Evolutionary conservation across 1,140 invertebrate genomes (phyloP).

Genomic region (Asbolus verrucosus): DNA sequence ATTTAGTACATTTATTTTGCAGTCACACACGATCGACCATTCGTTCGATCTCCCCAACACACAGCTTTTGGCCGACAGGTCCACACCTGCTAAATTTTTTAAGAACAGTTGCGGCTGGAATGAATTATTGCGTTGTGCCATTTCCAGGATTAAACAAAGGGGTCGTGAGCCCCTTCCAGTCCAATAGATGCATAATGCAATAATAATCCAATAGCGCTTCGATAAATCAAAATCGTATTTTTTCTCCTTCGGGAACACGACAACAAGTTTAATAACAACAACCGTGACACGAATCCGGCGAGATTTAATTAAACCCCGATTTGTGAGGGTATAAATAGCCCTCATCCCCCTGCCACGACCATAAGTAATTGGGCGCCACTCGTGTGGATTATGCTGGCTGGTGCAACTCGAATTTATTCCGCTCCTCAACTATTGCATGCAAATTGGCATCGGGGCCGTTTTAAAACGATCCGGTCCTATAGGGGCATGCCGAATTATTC

Average conservation of each 20-base stretch:
- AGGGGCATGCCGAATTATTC: conserved; percentile 10
- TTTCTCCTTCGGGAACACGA: conserved; percentile 4
- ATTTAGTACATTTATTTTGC: too few species aligned
- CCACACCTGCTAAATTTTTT: too few species aligned
- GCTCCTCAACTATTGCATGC: conserved; percentile 17
- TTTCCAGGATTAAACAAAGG: conserved; percentile 13
- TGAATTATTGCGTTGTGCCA: too few species aligned
- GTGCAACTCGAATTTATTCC: conserved; percentile 10
- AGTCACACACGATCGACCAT: too few species aligned
- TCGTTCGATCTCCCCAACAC: too few species aligned
- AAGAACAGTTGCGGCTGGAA: too few species aligned
- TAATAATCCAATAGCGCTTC: conserved; percentile 36
- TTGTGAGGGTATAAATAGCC: too few species aligned
- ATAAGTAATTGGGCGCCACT: conserved; percentile 20
- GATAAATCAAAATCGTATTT: conserved; percentile 38
- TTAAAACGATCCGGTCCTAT: conserved; percentile 4
- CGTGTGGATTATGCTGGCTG: conserved; percentile 22
- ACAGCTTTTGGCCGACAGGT: too few species aligned
- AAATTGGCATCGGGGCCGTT: conserved; percentile 18
- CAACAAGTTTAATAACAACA: conserved; percentile 18
- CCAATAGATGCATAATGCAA: conserved; percentile 13
- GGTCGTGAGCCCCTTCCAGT: conserved; percentile 6
- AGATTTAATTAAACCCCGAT: conserved; percentile 19
- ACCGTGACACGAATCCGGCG: conserved; percentile 19
- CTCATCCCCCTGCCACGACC: too few species aligned